Base-by-base conservation (phyloP, 23 tunicate species). In the Halocynthia aurantium region DNA sequence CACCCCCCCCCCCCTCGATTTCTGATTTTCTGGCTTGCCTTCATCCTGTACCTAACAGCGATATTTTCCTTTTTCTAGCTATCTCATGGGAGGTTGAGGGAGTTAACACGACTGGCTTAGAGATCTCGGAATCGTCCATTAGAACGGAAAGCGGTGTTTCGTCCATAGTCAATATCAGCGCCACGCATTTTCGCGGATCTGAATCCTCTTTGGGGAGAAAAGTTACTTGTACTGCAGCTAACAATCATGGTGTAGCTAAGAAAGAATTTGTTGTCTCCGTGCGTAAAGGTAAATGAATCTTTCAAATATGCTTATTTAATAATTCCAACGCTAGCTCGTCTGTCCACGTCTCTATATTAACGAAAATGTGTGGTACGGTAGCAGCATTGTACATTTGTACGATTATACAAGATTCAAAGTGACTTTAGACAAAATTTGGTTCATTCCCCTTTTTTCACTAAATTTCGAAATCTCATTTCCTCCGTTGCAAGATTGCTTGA, bases 1-100 rank as follows among this genome's bases (percentile, higher is more conserved):
- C 1, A 31, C 44, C 44, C n/a, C n/a, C n/a, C n/a, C n/a, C n/a
- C n/a, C n/a, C n/a, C n/a, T n/a, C 63, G 63, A 58, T 58, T 58
- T 58, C n/a, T 58, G 63, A n/a, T n/a, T 58, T 58, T 58, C n/a
- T 58, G 17, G n/a, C 15, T 13, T n/a, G 17, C 63, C 2, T 58
- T 58, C 63, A 58, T 58, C 2, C 63, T 31, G 44, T 31, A 31
- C 44, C 4, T n/a, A 58, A 15, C 17, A 58, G 17, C 63, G 17
- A 58, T 58, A 58, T 58, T n/a, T 58, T 15, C 17, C 10, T 72
- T 72, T 63, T 17, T 7, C 9, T 51, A 84, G 88, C 10, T 11
- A 77, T 84, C 40, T 21, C 17, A 4, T 84, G 88, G 88, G 60
- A 58, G 7, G 75, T 77, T 8, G 88, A 84, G 53, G 78, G 69